phyloP scores from a whole-genome alignment of 2,113 vertebrate genomes.

The Elgaria multicarinata region DNA sequence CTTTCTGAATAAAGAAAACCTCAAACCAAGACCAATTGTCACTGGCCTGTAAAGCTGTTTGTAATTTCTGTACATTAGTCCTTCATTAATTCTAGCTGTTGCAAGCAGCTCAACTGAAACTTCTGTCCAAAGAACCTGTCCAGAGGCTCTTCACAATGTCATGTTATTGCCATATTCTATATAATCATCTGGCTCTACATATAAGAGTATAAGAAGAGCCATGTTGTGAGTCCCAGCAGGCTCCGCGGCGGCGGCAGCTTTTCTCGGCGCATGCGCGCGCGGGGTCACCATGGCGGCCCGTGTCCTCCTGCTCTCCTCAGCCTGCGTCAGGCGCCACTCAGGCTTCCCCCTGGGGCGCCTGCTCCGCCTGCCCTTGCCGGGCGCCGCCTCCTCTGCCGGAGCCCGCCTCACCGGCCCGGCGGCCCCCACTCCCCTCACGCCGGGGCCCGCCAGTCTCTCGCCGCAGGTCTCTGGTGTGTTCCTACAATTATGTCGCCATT shows the following conservation, averaged over 20 bases:
- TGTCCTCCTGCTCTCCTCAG: slow-evolving; percentile 75
- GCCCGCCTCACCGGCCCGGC: neutral
- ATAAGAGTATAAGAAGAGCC: too few relatives aligned
- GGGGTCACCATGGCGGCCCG: slow-evolving; percentile 86
- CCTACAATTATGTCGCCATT: slow-evolving; percentile 78
- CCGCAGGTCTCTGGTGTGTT: slow-evolving; percentile 70
- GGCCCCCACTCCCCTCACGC: slow-evolving; percentile 56
- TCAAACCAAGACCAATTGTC: neutral
- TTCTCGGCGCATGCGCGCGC: neutral
- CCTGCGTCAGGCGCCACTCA: slow-evolving; percentile 66
- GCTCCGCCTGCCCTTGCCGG: too few relatives aligned
- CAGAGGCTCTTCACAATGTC: neutral
- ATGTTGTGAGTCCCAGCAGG: too few relatives aligned
- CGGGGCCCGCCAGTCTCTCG: neutral
- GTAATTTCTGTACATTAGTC: neutral
- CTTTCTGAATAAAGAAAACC: neutral
- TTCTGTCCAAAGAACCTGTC: neutral
- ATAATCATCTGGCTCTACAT: neutral
- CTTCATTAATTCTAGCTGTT: neutral
- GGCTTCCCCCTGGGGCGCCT: too few relatives aligned
- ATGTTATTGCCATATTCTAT: neutral
- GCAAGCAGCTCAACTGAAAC: neutral
- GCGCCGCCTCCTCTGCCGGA: neutral
- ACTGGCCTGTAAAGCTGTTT: neutral
- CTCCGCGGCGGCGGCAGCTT: neutral